Evolutionary conservation across 2,797 vertebrate genomes (phyloP).

Genomic region (Tapirus indicus): DNA sequence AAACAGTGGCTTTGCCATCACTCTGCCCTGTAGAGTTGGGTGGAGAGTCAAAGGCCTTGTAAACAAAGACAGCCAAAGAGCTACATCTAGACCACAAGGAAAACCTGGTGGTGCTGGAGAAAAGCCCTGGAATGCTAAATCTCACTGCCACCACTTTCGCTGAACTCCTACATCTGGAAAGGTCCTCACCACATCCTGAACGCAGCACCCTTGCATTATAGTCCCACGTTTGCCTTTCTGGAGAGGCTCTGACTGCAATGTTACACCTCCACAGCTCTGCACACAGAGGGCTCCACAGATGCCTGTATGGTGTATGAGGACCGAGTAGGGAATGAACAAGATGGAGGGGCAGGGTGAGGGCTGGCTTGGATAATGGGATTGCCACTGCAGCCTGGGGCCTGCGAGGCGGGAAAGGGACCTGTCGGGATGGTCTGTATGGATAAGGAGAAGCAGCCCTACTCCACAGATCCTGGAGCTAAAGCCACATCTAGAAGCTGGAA

Average conservation of each 20-base stretch:
- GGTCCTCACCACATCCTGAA: background rate
- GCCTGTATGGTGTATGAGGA: background rate
- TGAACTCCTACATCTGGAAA: background rate
- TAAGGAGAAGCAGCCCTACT: background rate
- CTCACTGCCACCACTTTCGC: no score
- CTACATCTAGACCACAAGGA: background rate
- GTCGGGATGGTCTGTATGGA: rapidly evolving
- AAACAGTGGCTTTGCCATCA: background rate
- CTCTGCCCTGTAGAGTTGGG: rapidly evolving
- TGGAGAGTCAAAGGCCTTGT: no score
- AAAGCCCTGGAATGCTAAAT: background rate
- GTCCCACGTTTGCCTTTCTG: background rate
- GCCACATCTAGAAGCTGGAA: background rate
- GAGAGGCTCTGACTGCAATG: background rate
- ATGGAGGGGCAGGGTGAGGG: background rate
- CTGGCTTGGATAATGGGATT: background rate
- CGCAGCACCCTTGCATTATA: background rate
- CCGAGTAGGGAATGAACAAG: rapidly evolving
- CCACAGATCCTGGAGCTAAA: background rate
- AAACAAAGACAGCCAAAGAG: background rate
- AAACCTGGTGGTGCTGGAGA: rapidly evolving
- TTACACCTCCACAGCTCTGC: background rate
- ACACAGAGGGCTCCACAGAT: background rate
- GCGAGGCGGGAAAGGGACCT: background rate
- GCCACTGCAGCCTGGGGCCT: background rate